A percentile compares a stretch with the other conserved stretches of the same genome.
Evolutionary conservation across 2,888 invertebrate species (phyloP).

Genomic region (Andrena haemorrhoa): DNA sequence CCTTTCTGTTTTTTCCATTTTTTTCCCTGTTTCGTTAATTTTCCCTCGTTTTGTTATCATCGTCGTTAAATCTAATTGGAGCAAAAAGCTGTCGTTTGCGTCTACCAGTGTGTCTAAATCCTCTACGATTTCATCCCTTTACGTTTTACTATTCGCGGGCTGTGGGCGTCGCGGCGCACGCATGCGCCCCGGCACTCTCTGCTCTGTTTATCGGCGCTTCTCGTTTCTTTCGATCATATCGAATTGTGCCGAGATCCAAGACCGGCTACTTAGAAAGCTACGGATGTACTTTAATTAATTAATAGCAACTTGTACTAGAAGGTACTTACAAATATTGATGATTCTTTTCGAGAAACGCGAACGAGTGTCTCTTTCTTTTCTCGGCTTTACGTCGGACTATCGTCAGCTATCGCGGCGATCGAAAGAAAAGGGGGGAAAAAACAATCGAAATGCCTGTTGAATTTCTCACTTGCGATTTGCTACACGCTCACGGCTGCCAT

Average conservation of each 20-base stretch:
- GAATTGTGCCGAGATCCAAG: conserved; percentile 62
- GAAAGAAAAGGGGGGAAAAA: background rate
- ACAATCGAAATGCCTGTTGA: conserved; percentile 9
- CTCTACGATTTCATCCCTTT: conserved; percentile 41
- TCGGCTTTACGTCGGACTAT: conserved; percentile 15
- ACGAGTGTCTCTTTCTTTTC: conserved; percentile 34
- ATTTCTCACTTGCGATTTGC: background rate
- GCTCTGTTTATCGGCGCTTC: conserved; percentile 58
- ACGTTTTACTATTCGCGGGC: conserved; percentile 52
- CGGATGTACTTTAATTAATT: conserved; percentile 49
- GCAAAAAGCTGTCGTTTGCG: conserved; percentile 72
- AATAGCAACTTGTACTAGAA: conserved; percentile 66
- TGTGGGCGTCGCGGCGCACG: conserved; percentile 25
- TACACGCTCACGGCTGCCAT: background rate
- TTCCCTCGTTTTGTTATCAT: conserved; percentile 44
- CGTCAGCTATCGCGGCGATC: conserved; percentile 15
- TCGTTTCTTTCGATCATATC: conserved; percentile 49
- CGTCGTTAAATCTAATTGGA: conserved; percentile 64
- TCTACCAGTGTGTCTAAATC: conserved; percentile 69
- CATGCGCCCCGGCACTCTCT: conserved; percentile 16
- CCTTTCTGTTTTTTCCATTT: conserved; percentile 1
- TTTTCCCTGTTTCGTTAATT: conserved; percentile 23
- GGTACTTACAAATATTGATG: conserved; percentile 60
- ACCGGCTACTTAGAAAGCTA: conserved; percentile 56
- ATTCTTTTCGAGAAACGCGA: conserved; percentile 47